Conservation (phyloP, 2,888 invertebrate species). For the Yponomeuta evonymella region DNA sequence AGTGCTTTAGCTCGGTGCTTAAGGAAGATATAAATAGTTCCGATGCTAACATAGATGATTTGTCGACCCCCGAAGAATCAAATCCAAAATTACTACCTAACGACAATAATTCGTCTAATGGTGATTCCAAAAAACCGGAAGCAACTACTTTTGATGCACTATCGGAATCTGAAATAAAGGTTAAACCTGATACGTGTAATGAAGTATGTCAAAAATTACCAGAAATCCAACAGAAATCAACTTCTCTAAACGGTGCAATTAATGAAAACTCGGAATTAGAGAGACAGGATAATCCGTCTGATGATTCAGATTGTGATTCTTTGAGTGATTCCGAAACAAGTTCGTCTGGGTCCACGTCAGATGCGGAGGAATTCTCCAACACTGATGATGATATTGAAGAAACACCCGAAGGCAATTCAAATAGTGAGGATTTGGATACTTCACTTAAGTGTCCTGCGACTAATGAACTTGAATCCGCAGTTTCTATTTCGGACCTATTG, state of each 20-base stretch:
- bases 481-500: not conserved
- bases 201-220: not conserved
- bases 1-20: not conserved
- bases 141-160: not conserved
- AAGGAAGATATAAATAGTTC: not conserved
- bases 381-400: not conserved
- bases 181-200: not conserved
- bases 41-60: not conserved
- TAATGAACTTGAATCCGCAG: not conserved
- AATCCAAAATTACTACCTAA: not conserved
- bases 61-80: not conserved
- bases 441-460: not conserved
- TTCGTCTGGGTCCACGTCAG: not conserved
- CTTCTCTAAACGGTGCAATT: not conserved
- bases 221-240: not conserved
- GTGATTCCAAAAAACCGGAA: not conserved
- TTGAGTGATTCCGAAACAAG: not conserved
- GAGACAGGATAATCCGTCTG: not conserved
- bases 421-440: no score
- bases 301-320: constrained; percentile 1
- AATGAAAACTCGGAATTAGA: not conserved
- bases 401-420: no score
- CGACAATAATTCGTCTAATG: not conserved
- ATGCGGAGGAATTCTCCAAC: not conserved
- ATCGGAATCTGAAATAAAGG: not conserved